Conservation (phyloP, 2,888 invertebrate species). For the Philaethria dido region DNA sequence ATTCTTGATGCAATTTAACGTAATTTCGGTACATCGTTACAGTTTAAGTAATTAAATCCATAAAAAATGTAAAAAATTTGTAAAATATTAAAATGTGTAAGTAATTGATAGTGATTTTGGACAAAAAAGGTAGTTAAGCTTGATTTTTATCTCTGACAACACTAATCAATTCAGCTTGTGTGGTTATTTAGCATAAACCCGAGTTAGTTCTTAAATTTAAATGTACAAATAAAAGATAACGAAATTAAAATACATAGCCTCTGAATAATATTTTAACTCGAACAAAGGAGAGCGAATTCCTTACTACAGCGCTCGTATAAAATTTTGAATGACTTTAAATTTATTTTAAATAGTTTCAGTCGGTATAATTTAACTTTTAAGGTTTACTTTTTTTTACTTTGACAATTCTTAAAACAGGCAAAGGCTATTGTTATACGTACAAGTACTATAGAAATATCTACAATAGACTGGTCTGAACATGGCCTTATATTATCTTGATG, state of each 20-base stretch:
- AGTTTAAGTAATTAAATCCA: conserved; percentile 22
- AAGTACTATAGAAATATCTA: conserved; percentile 12
- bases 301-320: conserved; percentile 6
- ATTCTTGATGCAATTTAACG: not conserved
- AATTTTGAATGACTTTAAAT: conserved; percentile 10
- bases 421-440: conserved; percentile 13
- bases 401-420: not conserved
- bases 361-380: conserved; percentile 5
- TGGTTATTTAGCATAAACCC: conserved; percentile 26
- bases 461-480: conserved; percentile 25
- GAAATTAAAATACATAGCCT: conserved; percentile 20
- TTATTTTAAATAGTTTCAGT: conserved; percentile 9
- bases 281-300: conserved; percentile 24
- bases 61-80: conserved; percentile 4
- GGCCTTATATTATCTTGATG: conserved; percentile 26
- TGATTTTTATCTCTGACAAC: conserved; percentile 30
- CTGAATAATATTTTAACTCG: conserved; percentile 24
- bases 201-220: conserved; percentile 25
- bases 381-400: conserved; percentile 6
- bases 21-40: conserved; percentile 12
- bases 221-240: conserved; percentile 24
- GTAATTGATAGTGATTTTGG: conserved; percentile 23
- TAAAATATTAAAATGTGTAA: conserved; percentile 16
- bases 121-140: conserved; percentile 25
- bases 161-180: conserved; percentile 28